Conservation (phyloP, 1,140 invertebrate species). For the Pogonomyrmex californicus region DNA sequence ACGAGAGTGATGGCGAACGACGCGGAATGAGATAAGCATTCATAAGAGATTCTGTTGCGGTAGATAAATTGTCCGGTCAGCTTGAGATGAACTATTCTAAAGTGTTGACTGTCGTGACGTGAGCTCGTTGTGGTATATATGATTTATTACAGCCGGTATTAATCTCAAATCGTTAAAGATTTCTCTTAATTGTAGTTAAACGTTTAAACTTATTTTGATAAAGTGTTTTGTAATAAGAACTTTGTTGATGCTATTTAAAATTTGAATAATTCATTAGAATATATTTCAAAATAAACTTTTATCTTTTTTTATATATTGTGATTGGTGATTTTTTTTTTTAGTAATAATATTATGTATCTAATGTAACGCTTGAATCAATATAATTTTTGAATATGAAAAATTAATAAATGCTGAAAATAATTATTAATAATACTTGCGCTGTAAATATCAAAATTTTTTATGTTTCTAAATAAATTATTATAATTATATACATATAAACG, state of each 20-base stretch:
- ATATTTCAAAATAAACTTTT: not conserved
- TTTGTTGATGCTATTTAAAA: not conserved
- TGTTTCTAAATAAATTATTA: not conserved
- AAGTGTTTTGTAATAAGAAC: not conserved
- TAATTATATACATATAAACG: not conserved
- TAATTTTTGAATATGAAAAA: not conserved
- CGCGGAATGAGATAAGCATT: conserved; percentile 48
- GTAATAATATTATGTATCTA: not conserved
- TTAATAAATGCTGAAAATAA: not conserved
- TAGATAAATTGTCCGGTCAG: conserved; percentile 51
- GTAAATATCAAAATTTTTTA: not conserved
- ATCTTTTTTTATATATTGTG: not conserved
- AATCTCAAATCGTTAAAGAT: not conserved
- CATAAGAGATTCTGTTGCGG: conserved; percentile 38
- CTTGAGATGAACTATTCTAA: conserved; percentile 40
- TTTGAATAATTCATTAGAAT: not conserved
- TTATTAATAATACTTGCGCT: not conserved
- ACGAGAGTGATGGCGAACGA: conserved; percentile 32
- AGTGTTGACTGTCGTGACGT: not conserved
- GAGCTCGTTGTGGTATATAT: not conserved
- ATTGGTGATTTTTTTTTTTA: not conserved
- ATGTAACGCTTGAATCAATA: not conserved
- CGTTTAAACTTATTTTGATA: not conserved
- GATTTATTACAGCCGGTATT: conserved; percentile 25
- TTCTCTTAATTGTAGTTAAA: not conserved